A percentile compares a stretch with the other conserved stretches of the same genome.
These are phyloP conservation scores for Sorex maritimensis DNA, from an alignment of 2,797 vertebrate genomes.

Conservation along the genomic window DNA sequence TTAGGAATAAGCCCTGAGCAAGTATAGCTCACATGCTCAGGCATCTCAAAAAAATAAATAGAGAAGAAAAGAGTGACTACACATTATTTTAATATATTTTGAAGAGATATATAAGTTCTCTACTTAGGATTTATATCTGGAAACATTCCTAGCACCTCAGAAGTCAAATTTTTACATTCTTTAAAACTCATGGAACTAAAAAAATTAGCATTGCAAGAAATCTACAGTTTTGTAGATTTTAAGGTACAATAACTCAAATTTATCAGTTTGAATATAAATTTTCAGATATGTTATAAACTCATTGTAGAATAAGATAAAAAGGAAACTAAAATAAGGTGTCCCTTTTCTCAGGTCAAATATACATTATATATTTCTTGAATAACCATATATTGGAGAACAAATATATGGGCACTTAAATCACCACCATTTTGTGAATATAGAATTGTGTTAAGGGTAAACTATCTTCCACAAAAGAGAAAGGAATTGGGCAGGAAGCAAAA, in stretches of 20 bases:
- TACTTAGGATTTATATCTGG: not conserved
- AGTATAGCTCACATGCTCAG: too few relatives aligned
- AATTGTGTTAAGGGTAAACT: not conserved
- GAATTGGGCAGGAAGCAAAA: not conserved
- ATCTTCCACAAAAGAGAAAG: not conserved
- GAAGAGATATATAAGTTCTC: conserved; percentile 9
- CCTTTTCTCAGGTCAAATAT: conserved; percentile 14
- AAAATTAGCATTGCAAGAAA: not conserved
- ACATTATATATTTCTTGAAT: not conserved
- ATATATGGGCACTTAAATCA: conserved; percentile 22
- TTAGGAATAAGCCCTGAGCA: too few relatives aligned
- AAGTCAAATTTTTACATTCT: not conserved
- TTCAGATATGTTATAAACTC: not conserved
- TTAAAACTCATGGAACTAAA: not conserved
- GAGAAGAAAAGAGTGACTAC: too few relatives aligned
- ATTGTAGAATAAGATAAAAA: not conserved
- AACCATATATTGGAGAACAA: conserved; percentile 26
- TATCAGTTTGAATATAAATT: not conserved
- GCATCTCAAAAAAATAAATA: too few relatives aligned
- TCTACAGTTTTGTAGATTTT: not conserved
- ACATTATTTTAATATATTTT: conserved; percentile 23
- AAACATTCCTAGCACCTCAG: not conserved
- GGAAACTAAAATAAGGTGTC: not conserved
- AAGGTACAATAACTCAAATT: not conserved
- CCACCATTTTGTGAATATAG: not conserved